Evolutionary conservation across 2,888 invertebrate species (phyloP).

Genomic region (Amblyjoppa fuscipennis): DNA sequence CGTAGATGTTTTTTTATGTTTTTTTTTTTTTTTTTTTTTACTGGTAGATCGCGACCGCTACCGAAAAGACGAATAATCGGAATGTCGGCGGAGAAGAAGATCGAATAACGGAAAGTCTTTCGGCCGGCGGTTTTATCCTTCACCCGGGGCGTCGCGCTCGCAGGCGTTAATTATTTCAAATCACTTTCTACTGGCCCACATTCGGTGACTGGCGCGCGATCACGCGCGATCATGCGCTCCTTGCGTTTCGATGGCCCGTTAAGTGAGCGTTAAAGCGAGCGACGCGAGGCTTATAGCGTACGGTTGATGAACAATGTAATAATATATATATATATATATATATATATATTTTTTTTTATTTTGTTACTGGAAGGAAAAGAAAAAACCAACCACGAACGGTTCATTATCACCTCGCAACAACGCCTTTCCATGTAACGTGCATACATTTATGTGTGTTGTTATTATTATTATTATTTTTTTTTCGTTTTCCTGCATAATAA

Average conservation of each 20-base stretch:
- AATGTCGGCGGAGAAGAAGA: neutral
- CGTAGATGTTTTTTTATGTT: too few species aligned
- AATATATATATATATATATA: neutral
- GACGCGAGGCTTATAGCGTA: conserved; percentile 12
- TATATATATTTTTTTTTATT: too few species aligned
- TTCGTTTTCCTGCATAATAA: conserved; percentile 18
- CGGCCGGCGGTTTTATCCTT: neutral
- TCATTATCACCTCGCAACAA: conserved; percentile 26
- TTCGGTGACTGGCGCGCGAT: conserved; percentile 28
- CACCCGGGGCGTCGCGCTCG: conserved; percentile 1
- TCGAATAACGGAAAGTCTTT: conserved; percentile 5
- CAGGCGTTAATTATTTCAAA: conserved; percentile 66
- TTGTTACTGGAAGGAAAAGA: neutral
- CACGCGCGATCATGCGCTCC: neutral
- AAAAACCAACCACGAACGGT: conserved; percentile 16
- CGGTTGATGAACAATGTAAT: conserved; percentile 33
- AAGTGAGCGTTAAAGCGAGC: neutral
- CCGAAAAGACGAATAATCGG: neutral
- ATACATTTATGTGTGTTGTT: neutral
- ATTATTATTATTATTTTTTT: neutral
- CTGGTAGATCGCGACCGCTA: conserved; percentile 10
- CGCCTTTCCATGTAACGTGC: neutral
- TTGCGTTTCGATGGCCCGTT: neutral
- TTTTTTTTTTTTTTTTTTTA: neutral
- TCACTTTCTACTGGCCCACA: conserved; percentile 70